Percentiles rank a stretch among this genome's conserved stretches.
Conservation (phyloP, 1,140 invertebrate species). For the Polypedilum pembai region DNA sequence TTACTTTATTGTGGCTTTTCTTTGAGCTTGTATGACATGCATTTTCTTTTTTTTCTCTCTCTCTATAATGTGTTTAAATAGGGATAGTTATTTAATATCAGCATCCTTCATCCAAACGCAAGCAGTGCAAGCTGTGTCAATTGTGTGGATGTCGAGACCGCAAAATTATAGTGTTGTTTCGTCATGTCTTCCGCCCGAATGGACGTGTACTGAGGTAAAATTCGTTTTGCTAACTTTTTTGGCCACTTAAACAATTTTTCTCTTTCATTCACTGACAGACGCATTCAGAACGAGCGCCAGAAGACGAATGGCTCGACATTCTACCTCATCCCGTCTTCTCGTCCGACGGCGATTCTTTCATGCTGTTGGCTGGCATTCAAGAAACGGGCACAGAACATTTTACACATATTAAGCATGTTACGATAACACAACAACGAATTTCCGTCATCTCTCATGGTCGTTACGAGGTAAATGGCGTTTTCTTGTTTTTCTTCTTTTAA, state of each 20-base stretch:
- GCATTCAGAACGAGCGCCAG: conserved; percentile 68
- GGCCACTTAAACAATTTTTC: neutral
- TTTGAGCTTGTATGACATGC: no score
- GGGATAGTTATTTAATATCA: conserved; percentile 86
- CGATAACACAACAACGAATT: conserved; percentile 70
- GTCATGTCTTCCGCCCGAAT: conserved; percentile 65
- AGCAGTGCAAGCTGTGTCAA: conserved; percentile 59
- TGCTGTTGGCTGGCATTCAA: conserved; percentile 71
- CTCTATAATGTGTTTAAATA: conserved; percentile 44
- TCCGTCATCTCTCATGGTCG: conserved; percentile 78
- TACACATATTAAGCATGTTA: conserved; percentile 82
- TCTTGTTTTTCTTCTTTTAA: neutral
- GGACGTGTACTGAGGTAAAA: conserved; percentile 75
- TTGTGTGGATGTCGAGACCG: conserved; percentile 83
- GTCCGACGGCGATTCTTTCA: conserved; percentile 72
- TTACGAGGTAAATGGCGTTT: conserved; percentile 62
- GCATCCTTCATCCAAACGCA: conserved; percentile 76
- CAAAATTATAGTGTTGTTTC: conserved; percentile 80
- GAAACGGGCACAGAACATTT: conserved; percentile 74
- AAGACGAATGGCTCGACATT: conserved; percentile 76
- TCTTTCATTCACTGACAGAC: conserved; percentile 46
- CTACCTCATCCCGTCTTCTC: conserved; percentile 77
- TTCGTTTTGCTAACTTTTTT: neutral
- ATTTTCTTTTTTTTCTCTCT: neutral
- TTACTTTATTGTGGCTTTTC: no score